Evolutionary conservation across 2,797 vertebrate genomes (phyloP).

Genomic region (Melanotaenia trifasciata): DNA sequence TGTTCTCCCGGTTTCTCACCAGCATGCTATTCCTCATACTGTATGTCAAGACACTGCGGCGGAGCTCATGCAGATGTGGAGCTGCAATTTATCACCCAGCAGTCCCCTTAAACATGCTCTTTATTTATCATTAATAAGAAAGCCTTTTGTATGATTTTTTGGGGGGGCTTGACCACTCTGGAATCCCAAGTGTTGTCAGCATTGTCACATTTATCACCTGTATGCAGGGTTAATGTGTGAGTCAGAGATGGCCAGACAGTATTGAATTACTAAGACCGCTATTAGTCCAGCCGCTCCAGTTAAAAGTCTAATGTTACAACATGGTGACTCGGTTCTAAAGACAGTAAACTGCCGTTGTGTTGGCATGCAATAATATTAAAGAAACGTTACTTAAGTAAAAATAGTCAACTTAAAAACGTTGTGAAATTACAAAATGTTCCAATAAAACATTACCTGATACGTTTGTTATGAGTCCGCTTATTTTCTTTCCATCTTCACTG

Average conservation of each 20-base stretch:
- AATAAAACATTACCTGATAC: constrained; percentile 69
- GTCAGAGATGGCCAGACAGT: constrained; percentile 67
- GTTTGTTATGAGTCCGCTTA: constrained; percentile 58
- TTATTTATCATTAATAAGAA: not conserved
- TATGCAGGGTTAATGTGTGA: constrained; percentile 43
- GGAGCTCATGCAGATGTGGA: constrained; percentile 66
- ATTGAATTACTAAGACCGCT: constrained; percentile 70
- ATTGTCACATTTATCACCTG: constrained; percentile 71
- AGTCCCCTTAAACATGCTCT: not conserved
- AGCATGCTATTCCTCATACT: constrained; percentile 42
- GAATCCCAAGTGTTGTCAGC: constrained; percentile 5
- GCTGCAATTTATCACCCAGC: constrained; percentile 23
- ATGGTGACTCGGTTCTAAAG: constrained; percentile 36
- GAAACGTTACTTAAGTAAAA: constrained; percentile 22
- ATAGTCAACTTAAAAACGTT: constrained; percentile 23
- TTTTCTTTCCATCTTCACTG: constrained; percentile 76
- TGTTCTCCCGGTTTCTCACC: constrained; percentile 58
- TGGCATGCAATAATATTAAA: constrained; percentile 1
- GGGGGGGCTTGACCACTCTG: constrained; percentile 1
- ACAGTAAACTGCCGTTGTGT: constrained; percentile 20
- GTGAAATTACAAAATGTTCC: not conserved
- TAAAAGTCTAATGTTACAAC: constrained; percentile 48
- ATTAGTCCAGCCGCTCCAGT: constrained; percentile 45
- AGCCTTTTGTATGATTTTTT: constrained; percentile 4
- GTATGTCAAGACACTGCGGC: constrained; percentile 64